phyloP scores from a whole-genome alignment of 1,140 invertebrate genomes.

The Aphaenogaster floridana region DNA sequence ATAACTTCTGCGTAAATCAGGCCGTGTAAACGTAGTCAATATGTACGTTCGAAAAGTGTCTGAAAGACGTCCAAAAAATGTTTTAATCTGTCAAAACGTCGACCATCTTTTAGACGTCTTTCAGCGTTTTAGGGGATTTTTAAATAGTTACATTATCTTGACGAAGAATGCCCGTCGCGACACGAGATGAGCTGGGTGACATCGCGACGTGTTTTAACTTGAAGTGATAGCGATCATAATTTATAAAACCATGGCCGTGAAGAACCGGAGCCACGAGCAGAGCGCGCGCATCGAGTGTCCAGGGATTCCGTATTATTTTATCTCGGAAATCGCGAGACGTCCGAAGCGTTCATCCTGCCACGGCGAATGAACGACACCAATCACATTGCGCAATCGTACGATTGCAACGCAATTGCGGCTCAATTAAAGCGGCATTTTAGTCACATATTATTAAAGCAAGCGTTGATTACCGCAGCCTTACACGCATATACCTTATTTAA shows the following conservation, averaged over 20 bases:
- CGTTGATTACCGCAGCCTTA: not conserved
- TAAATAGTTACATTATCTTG: not conserved
- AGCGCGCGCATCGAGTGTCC: not conserved
- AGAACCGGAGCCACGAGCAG: not conserved
- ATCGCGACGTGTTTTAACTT: constrained; percentile 9
- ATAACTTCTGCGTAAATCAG: too few relatives aligned
- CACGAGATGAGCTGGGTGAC: not conserved
- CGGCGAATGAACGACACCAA: not conserved
- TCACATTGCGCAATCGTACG: constrained; percentile 20
- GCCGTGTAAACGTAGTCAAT: not conserved
- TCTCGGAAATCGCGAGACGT: not conserved
- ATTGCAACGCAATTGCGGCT: constrained; percentile 13
- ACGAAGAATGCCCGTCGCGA: not conserved
- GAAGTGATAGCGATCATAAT: constrained; percentile 3
- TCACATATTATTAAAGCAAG: constrained; percentile 18
- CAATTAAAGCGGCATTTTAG: constrained; percentile 4
- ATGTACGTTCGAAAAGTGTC: not conserved
- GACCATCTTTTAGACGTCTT: not conserved
- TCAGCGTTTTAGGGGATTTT: constrained; percentile 8
- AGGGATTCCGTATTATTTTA: not conserved
- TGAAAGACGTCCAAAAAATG: not conserved
- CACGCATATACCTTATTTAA: constrained; percentile 33
- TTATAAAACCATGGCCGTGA: constrained; percentile 23
- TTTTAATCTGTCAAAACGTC: not conserved
- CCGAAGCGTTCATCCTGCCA: not conserved